Base-by-base conservation (phyloP, 2,113 vertebrate genomes). In the Todiramphus saurophagus region DNA sequence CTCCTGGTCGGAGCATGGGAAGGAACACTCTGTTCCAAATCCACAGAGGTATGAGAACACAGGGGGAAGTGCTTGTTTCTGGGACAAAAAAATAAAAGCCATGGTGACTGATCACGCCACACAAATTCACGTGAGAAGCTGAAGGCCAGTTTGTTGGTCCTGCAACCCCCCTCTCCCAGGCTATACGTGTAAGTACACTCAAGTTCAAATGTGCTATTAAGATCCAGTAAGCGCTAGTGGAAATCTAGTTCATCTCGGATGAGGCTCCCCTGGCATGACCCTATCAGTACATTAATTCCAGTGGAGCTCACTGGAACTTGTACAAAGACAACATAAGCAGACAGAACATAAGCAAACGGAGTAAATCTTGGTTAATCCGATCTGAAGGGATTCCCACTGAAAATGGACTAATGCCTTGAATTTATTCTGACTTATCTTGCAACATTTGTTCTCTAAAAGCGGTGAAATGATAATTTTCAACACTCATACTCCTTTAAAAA, bases 11-110 rank as follows among this genome's bases (percentile, higher is more conserved):
- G 87, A 87, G 84, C 96, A 90, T 82, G 97, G 94, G 96, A 96
- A 93, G 96, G 97, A 97, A 98, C 97, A 95, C 82, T 72, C 79
- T 97, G 97, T 97, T 97, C 97, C 53, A 76, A 95, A 37, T 91
- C 25, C 66, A 60, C 66, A 16, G 75, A 96, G 78, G 77, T 78
- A 95, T 95, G 79, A 94, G 95, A 81, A 90, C 89, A 72, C 66
- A 80, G 81, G 76, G 95, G 90, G 77, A 92, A 95, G 95, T 89
- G 84, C 96, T 89, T 81, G 91, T 67, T 90, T 87, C 84, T 77
- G 58, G 92, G 91, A 96, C 94, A 87, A 53, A 72, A 44, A 87
- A 51, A 72, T 41, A 95, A 95, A 95, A 87, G 78, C 96, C 91
- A 46, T 31, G 13, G 87, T 46, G 93, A 85, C 87, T 24, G 79